Percentiles rank a stretch among this genome's conserved stretches.
These are phyloP conservation scores for Sebastes minor DNA, from an alignment of 2,797 vertebrate genomes.

Conservation along the genomic window DNA sequence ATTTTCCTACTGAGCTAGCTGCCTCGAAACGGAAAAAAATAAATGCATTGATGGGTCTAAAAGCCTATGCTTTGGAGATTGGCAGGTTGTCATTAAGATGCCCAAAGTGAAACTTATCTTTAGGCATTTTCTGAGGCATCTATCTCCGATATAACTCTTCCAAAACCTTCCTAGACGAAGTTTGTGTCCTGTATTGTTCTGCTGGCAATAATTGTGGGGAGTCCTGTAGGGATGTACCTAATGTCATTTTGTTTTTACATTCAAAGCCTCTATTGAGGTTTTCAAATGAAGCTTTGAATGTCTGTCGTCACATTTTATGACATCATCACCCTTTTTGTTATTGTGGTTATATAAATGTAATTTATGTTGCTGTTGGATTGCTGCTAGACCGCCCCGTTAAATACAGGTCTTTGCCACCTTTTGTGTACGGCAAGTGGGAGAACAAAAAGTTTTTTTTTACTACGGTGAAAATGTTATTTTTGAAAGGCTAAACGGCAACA, in stretches of 20 bases:
- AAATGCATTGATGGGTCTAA: neutral
- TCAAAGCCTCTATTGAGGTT: neutral
- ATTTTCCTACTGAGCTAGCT: constrained; percentile 13
- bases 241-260: neutral
- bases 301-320: neutral
- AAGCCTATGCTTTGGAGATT: neutral
- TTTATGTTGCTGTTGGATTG: neutral
- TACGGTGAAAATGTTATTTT: too few relatives aligned
- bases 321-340: neutral
- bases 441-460: too few relatives aligned
- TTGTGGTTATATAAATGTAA: neutral
- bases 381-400: neutral
- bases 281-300: neutral
- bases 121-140: neutral
- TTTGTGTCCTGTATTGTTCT: neutral
- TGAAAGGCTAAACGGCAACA: neutral
- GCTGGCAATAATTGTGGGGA: neutral
- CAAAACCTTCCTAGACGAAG: neutral
- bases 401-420: neutral
- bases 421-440: neutral
- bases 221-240: neutral
- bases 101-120: neutral
- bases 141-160: neutral
- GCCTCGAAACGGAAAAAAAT: neutral
- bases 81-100: neutral